A percentile compares a stretch with the other conserved stretches of the same genome.
These are phyloP conservation scores for Fistularia commersonii DNA, from an alignment of 2,797 vertebrate genomes.

Conservation along the genomic window DNA sequence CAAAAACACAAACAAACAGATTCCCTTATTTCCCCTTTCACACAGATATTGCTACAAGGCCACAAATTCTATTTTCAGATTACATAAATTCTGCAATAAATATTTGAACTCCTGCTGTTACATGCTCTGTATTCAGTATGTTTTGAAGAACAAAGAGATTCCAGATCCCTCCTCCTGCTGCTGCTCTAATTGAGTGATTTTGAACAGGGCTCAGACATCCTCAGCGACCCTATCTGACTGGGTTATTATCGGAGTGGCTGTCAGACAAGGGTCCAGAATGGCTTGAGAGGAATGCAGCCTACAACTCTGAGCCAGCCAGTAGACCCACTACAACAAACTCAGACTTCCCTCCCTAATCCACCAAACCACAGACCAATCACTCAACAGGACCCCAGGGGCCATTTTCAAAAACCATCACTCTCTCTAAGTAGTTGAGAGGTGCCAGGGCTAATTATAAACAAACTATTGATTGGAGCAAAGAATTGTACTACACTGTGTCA, in stretches of 20 bases:
- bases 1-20: no score
- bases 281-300: constrained; percentile 71
- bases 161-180: constrained; percentile 18
- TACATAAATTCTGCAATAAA: constrained; percentile 67
- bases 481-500: constrained; percentile 53
- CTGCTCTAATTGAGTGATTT: constrained; percentile 73
- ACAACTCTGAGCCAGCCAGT: constrained; percentile 47
- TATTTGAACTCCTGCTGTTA: constrained; percentile 64
- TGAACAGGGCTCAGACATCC: constrained; percentile 69
- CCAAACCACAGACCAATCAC: constrained; percentile 73
- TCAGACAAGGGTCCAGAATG: constrained; percentile 72
- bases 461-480: constrained; percentile 73
- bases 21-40: no score
- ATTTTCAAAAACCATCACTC: constrained; percentile 79
- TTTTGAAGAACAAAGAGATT: constrained; percentile 29
- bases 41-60: no score
- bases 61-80: constrained; percentile 77
- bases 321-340: constrained; percentile 45
- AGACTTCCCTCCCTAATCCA: constrained; percentile 23
- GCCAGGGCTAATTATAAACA: constrained; percentile 83
- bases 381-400: constrained; percentile 73
- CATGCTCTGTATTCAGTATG: constrained; percentile 25
- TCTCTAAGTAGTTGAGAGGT: constrained; percentile 79
- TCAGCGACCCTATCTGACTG: constrained; percentile 62
- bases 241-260: constrained; percentile 76